These are phyloP conservation scores for Lerista edwardsae DNA, from an alignment of 2,797 vertebrate genomes.

Conservation along the genomic window DNA sequence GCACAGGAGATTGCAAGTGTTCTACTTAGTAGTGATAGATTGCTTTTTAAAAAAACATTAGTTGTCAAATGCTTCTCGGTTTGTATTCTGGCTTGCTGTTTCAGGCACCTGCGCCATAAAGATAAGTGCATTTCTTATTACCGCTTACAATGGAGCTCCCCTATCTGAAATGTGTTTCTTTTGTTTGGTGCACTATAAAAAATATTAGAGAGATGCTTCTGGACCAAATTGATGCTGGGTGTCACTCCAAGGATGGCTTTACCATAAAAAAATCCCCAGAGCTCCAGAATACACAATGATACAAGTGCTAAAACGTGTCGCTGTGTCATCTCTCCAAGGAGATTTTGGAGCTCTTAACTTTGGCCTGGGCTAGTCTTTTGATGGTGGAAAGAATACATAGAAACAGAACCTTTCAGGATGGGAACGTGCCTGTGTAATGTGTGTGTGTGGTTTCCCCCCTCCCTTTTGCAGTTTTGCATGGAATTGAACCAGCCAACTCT, in stretches of 20 bases:
- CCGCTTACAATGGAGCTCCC: neutral
- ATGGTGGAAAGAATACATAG: neutral
- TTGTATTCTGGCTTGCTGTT: slow-evolving; percentile 29
- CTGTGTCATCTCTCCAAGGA: neutral
- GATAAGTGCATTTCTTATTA: slow-evolving; percentile 45
- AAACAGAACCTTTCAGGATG: neutral
- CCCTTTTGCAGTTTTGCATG: slow-evolving; percentile 85
- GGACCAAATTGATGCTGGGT: neutral
- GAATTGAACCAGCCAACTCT: slow-evolving; percentile 92
- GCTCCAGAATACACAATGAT: rapidly evolving
- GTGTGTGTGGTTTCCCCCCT: neutral
- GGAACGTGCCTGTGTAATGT: neutral
- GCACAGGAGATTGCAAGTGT: neutral
- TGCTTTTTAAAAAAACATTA: slow-evolving; percentile 18
- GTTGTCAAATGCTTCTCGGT: neutral
- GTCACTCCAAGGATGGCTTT: neutral
- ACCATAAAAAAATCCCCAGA: neutral
- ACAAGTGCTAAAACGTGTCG: rapidly evolving
- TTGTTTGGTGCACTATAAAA: neutral
- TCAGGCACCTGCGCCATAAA: slow-evolving; percentile 49
- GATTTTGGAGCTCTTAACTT: neutral
- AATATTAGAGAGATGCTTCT: slow-evolving; percentile 1
- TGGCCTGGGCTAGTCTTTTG: neutral
- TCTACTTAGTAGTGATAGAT: slow-evolving; percentile 36
- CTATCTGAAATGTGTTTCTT: neutral